Evolutionary conservation across 2,888 invertebrate genomes (phyloP), one percentile per base, ranked within the genome.

Genomic region (Netelia melanura): DNA sequence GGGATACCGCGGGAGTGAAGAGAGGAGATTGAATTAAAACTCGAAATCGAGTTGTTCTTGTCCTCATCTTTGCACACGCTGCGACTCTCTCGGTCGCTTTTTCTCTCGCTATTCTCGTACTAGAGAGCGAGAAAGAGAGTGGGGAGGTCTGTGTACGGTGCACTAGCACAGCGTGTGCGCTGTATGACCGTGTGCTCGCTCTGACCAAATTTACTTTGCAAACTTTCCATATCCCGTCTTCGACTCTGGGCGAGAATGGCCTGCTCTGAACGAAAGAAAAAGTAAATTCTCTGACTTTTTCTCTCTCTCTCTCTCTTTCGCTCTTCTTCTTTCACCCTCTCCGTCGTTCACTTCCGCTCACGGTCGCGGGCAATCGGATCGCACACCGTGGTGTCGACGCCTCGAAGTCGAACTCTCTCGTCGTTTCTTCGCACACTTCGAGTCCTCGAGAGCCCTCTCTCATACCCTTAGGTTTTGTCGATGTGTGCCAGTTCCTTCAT

Each of bases 11-110:
- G 58, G 43, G 11, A 68, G 14, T 68, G 54, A 56, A 25, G 84
- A 87, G 87, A 87, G 84, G 72, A 56, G 87, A 91, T 92, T 91
- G 90, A 89, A 92, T 91, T 91, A 91, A 92, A 92, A 92, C 91
- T 92, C 91, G 88, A 90, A 91, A 92, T 91, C 90, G 90, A 92
- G 90, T 92, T 92, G 87, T 88, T 83, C 84, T 88, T 87, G 87
- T 84, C 84, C 84, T 86, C 86, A 83, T 86, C 83, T 23, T 64
- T 52, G 75, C 30, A 56, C 44, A 21, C 81, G 76, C 52, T 72
- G 23, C 48, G 44, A 56, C 56, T 65, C 68, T 77, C 67, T 25
- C 44, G 30, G 56, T 9, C 48, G 10, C 67, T 52, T 52, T 77
- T 25, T 68, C 77, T 56, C 68, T 68, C 23, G 77, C 77, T 48